Percentiles rank a stretch among this genome's conserved stretches.
Evolutionary conservation across 2,113 vertebrate species (phyloP).

Genomic region (Pionites leucogaster): DNA sequence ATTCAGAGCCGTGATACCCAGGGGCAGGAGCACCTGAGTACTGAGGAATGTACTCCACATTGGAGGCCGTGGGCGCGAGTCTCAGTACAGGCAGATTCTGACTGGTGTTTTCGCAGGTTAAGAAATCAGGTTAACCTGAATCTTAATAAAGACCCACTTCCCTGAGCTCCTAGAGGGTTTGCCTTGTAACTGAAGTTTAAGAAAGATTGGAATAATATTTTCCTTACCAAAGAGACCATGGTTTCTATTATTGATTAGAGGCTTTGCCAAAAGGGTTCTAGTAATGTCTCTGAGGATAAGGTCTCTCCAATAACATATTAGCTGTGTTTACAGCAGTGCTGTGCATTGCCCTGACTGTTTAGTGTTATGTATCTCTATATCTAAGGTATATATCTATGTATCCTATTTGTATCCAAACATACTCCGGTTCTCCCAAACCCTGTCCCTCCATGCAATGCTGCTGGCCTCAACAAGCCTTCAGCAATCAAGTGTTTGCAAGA

Average conservation of each 20-base stretch:
- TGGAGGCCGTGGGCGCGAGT: not conserved
- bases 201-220: not conserved
- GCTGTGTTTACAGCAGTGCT: not conserved
- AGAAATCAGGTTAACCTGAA: not conserved
- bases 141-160: not conserved
- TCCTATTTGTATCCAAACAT: not conserved
- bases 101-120: not conserved
- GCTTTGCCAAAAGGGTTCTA: not conserved
- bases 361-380: not conserved
- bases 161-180: not conserved
- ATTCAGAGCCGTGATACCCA: not conserved
- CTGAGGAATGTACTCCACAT: not conserved
- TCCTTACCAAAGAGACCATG: not conserved
- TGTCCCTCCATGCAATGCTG: not conserved
- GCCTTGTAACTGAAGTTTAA: not conserved
- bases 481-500: not conserved
- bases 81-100: not conserved
- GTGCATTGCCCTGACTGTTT: rapidly evolving
- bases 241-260: not conserved
- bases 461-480: not conserved
- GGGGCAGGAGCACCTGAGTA: not conserved
- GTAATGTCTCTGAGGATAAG: not conserved
- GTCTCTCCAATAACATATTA: not conserved
- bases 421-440: not conserved
- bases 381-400: not conserved